Percentiles rank a stretch among this genome's conserved stretches.
Conservation (phyloP, 2,888 invertebrate species). For the Oxyteleia sp. region DNA sequence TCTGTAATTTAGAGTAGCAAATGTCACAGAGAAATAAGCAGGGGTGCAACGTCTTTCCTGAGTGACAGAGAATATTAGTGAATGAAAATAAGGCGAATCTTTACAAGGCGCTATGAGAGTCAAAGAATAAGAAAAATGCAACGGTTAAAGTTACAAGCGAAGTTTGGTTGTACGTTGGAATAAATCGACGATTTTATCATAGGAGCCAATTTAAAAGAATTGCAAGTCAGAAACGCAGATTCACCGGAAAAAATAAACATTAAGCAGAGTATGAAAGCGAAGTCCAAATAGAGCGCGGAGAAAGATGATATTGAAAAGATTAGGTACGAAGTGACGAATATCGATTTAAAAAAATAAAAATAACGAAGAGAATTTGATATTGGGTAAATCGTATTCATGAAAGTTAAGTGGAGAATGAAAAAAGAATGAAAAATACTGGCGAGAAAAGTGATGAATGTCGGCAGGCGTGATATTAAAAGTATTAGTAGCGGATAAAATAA, state of each 20-base stretch:
- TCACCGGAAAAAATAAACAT: constrained; percentile 1
- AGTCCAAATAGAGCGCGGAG: not conserved
- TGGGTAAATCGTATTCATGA: constrained; percentile 6
- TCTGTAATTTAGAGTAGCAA: constrained; percentile 10
- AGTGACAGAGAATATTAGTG: no score
- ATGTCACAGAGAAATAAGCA: constrained; percentile 6
- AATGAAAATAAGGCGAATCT: no score
- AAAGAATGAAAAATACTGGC: constrained; percentile 6
- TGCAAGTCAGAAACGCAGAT: not conserved
- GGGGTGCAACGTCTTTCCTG: no score
- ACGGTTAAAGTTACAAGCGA: not conserved
- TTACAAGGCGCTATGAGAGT: not conserved
- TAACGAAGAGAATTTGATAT: constrained; percentile 8
- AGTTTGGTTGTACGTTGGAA: not conserved
- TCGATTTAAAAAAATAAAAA: constrained; percentile 10
- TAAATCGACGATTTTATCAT: not conserved
- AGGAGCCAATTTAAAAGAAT: not conserved
- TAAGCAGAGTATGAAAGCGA: not conserved
- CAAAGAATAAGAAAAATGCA: constrained; percentile 2
- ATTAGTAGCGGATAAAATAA: constrained; percentile 14
- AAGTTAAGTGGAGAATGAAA: constrained; percentile 7
- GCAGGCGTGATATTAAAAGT: constrained; percentile 8
- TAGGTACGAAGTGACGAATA: not conserved
- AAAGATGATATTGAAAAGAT: constrained; percentile 2
- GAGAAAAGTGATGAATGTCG: constrained; percentile 15